These are phyloP conservation scores for Empidonax traillii DNA, from an alignment of 2,113 vertebrate species.

Conservation along the genomic window DNA sequence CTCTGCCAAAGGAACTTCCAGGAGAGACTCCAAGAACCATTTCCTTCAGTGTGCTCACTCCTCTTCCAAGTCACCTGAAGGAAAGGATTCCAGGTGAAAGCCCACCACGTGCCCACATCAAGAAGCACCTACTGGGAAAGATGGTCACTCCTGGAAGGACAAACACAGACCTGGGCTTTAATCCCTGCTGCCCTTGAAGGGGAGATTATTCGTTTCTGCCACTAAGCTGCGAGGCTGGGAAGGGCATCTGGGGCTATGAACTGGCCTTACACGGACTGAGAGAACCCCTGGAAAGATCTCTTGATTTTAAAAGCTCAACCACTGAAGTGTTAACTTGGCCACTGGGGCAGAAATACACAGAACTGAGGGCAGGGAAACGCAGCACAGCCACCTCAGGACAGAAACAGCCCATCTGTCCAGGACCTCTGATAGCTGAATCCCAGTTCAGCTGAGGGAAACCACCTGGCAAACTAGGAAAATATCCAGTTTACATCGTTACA, in stretches of 20 bases:
- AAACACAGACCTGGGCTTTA: background rate
- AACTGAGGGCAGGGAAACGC: background rate
- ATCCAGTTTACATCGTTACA: background rate
- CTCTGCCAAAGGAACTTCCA: background rate
- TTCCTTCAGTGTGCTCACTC: background rate
- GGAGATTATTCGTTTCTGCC: background rate
- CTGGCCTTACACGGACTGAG: background rate
- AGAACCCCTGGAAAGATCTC: background rate
- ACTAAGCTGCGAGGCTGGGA: background rate
- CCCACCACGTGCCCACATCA: background rate
- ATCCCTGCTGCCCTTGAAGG: background rate
- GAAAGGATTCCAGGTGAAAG: background rate
- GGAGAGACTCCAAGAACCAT: background rate
- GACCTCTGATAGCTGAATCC: background rate
- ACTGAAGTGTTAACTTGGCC: too few species aligned
- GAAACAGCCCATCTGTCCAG: background rate
- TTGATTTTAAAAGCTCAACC: background rate
- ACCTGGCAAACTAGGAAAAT: background rate
- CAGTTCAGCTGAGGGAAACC: accelerated
- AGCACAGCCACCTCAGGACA: background rate
- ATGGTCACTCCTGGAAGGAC: background rate
- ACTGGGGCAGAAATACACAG: accelerated
- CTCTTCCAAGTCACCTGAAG: background rate
- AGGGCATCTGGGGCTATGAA: background rate
- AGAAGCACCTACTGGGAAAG: background rate